phyloP scores from a whole-genome alignment of 2,113 vertebrate genomes.

The Sus scrofa region DNA sequence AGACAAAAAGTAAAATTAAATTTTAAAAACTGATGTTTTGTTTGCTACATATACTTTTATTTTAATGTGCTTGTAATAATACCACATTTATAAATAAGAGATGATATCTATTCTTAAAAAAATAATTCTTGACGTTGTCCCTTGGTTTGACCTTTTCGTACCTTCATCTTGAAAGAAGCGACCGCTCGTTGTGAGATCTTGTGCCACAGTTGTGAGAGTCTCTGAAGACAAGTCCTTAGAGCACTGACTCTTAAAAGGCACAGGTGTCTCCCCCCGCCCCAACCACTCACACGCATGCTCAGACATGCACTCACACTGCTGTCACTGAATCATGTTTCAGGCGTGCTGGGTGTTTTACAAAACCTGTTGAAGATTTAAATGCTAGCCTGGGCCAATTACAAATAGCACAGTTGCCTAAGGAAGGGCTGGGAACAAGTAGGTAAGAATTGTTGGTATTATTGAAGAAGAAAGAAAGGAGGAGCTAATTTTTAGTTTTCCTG shows the following conservation, averaged over 20 bases:
- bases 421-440: not conserved
- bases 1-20: no score
- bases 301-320: not conserved
- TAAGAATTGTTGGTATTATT: not conserved
- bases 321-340: not conserved
- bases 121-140: not conserved
- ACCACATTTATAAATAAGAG: not conserved
- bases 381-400: not conserved
- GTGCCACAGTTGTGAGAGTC: not conserved
- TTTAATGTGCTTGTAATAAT: not conserved
- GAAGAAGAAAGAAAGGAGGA: not conserved
- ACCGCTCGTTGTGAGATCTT: not conserved
- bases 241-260: not conserved
- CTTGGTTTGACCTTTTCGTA: not conserved
- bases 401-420: not conserved
- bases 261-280: no score
- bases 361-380: not conserved
- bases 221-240: not conserved
- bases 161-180: not conserved
- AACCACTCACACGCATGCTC: not conserved
- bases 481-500: not conserved
- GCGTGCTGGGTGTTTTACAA: not conserved
- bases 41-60: not conserved
- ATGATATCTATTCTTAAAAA: not conserved
- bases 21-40: not conserved